Conservation (phyloP, 2,888 invertebrate species). For the Steinernema hermaphroditum region DNA sequence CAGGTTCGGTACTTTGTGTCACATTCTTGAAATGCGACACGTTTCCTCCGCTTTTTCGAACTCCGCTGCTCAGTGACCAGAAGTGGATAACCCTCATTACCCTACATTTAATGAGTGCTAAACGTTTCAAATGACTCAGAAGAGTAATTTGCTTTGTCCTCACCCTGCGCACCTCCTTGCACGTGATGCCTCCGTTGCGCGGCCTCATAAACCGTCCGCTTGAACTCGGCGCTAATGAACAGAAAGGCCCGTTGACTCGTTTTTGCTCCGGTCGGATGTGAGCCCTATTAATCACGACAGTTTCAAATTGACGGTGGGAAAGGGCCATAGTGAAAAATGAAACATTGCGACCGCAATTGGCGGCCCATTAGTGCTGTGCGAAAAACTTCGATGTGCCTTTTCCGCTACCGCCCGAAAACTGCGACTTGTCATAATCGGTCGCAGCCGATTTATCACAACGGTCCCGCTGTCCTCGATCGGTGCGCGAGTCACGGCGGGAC, state of each 20-base stretch:
- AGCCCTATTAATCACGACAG: background rate
- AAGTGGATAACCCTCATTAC: background rate
- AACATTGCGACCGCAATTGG: background rate
- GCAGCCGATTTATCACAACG: background rate
- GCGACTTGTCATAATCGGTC: constrained; percentile 7
- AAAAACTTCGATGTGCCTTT: background rate
- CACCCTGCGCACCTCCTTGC: background rate
- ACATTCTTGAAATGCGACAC: too few relatives aligned
- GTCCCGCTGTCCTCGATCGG: background rate
- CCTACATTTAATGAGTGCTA: background rate
- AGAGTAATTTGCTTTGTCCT: constrained; percentile 11
- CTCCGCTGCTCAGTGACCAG: background rate
- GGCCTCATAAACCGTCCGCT: background rate
- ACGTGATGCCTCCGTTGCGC: background rate
- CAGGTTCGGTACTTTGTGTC: too few relatives aligned
- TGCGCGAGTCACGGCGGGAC: background rate
- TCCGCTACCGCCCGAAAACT: background rate
- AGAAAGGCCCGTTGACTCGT: background rate
- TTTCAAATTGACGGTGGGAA: constrained; percentile 1
- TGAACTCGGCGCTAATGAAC: background rate
- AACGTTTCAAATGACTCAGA: constrained; percentile 14
- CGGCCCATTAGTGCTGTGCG: background rate
- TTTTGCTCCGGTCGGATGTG: background rate
- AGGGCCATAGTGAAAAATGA: background rate
- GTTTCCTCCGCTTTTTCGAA: background rate